Evolutionary conservation across 2,888 invertebrate species (phyloP).

Genomic region (Eudasyphora cyanicolor): DNA sequence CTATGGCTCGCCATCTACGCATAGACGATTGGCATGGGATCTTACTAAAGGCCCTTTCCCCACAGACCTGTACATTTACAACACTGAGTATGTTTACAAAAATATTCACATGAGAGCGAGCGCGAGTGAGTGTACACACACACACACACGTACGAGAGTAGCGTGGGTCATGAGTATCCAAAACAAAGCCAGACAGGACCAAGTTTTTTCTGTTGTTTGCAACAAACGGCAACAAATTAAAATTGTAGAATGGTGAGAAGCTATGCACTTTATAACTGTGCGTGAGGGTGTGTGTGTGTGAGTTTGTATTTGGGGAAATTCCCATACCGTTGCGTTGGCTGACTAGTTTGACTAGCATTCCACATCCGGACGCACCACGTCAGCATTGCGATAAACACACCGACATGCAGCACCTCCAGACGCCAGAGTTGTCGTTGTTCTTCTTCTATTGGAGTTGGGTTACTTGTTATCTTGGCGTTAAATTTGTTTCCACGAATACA

Average conservation of each 20-base stretch:
- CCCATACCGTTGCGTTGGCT: conserved; percentile 41
- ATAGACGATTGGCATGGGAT: no score
- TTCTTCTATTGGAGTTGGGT: conserved; percentile 57
- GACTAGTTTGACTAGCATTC: conserved; percentile 34
- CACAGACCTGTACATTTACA: no score
- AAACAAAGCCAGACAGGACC: conserved; percentile 49
- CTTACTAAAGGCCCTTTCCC: no score
- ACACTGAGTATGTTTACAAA: no score
- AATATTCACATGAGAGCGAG: no score
- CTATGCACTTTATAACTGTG: background rate
- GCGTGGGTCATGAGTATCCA: conserved; percentile 47
- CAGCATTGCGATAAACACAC: background rate
- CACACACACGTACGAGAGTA: background rate
- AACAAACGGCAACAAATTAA: conserved; percentile 9
- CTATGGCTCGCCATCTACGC: no score
- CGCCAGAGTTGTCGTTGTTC: conserved; percentile 41
- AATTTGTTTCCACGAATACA: conserved; percentile 73
- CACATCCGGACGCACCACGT: no score
- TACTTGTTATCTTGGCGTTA: conserved; percentile 74
- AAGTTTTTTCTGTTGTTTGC: conserved; percentile 51
- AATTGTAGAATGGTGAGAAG: background rate
- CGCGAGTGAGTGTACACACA: background rate
- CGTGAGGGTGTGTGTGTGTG: conserved; percentile 11
- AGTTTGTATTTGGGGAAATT: background rate
- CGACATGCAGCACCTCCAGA: conserved; percentile 14